Evolutionary conservation across 1,140 invertebrate genomes (phyloP).

Genomic region (Procambarus clarkii): DNA sequence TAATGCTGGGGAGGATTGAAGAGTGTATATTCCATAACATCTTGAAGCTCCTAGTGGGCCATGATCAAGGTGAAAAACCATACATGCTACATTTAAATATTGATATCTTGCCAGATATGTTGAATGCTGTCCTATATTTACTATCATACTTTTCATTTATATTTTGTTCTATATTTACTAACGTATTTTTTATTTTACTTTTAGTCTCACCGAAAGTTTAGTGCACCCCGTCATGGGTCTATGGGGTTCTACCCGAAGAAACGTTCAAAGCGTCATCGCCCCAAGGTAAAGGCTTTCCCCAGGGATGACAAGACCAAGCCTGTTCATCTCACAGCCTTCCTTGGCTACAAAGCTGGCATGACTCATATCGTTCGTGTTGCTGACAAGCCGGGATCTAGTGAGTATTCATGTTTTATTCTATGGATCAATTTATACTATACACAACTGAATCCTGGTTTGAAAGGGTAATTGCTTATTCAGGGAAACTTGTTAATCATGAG

Average conservation of each 20-base stretch:
- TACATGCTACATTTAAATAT: neutral
- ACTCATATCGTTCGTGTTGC: constrained; percentile 99
- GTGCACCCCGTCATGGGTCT: constrained; percentile 98
- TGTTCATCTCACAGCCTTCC: constrained; percentile 97
- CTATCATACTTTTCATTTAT: neutral
- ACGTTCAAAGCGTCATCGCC: constrained; percentile 94
- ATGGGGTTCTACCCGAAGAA: constrained; percentile 99
- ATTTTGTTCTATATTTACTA: too few relatives aligned
- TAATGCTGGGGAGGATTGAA: neutral
- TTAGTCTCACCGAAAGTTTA: constrained; percentile 99
- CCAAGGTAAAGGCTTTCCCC: constrained; percentile 99
- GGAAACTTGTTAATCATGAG: too few relatives aligned
- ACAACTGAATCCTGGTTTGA: neutral
- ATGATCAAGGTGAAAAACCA: neutral
- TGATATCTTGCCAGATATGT: neutral
- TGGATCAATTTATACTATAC: too few relatives aligned
- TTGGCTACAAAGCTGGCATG: constrained; percentile 99
- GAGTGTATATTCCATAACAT: neutral
- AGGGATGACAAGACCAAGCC: constrained; percentile 98
- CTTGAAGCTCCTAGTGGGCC: neutral
- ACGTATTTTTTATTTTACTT: constrained; percentile 75
- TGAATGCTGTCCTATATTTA: neutral
- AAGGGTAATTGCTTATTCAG: too few relatives aligned
- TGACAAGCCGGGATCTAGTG: constrained; percentile 98
- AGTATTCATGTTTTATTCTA: constrained; percentile 77